A percentile compares a stretch with the other conserved stretches of the same genome.
Conservation (phyloP, 2,888 invertebrate genomes). For the Lomographa bimaculata region DNA sequence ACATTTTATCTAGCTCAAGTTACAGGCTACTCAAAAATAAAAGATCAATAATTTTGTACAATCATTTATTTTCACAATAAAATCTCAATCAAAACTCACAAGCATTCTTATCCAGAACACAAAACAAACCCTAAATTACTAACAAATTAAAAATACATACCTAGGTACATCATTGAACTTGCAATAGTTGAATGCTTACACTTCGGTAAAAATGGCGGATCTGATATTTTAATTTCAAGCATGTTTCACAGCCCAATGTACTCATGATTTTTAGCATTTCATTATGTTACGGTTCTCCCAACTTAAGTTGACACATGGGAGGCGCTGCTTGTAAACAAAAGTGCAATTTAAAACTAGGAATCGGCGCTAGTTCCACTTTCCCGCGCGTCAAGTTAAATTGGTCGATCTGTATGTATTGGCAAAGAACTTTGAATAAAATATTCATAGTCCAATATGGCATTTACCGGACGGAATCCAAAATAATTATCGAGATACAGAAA, state of each 20-base stretch:
- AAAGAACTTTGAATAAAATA: too few relatives aligned
- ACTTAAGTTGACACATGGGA: too few relatives aligned
- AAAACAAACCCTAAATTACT: conserved; percentile 69
- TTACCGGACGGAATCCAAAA: too few relatives aligned
- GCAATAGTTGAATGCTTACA: conserved; percentile 2
- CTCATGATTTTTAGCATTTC: conserved; percentile 27
- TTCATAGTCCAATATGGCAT: too few relatives aligned
- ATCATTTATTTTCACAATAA: conserved; percentile 76
- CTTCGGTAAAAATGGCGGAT: conserved; percentile 39
- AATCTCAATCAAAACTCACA: conserved; percentile 78
- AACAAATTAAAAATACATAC: conserved; percentile 50
- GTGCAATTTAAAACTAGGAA: too few relatives aligned
- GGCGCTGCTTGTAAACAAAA: too few relatives aligned
- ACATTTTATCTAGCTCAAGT: too few relatives aligned
- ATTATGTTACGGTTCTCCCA: too few relatives aligned
- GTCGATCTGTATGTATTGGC: too few relatives aligned
- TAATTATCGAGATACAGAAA: too few relatives aligned
- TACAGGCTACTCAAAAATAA: conserved; percentile 40
- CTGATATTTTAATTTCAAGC: conserved; percentile 30
- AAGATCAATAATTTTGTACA: conserved; percentile 56
- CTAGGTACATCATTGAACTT: conserved; percentile 49
- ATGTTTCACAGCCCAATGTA: conserved; percentile 46
- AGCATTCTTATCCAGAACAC: conserved; percentile 68
- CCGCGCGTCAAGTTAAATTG: too few relatives aligned
- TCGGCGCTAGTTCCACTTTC: too few relatives aligned